Base-by-base conservation (phyloP, 1,140 invertebrate genomes). In the Arion vulgaris region DNA sequence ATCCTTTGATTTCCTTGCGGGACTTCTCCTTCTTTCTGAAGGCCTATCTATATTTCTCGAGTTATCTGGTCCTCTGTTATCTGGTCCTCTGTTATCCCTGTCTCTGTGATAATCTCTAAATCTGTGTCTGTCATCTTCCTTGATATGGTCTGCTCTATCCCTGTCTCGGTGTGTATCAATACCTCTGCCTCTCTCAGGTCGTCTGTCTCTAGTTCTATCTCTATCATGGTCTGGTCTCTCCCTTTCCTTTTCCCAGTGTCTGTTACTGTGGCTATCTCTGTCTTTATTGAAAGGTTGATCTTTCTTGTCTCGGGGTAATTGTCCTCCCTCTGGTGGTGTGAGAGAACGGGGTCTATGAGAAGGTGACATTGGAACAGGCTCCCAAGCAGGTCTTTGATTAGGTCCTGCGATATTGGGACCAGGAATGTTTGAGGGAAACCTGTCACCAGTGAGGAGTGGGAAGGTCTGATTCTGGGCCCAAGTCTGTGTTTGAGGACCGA, bases 191-290 rank as follows among this genome's bases (percentile, higher is more conserved):
- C 76, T 79, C 0, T 79, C 76, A 32, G 34, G 13, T 4, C 76
- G 51, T 32, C 76, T 79, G 38, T 66, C 51, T 38, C 57, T 62
- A 26, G 7, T 34, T 68, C 76, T 62, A 23, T 79, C 76, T 36
- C 41, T 68, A 7, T 79, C 57, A 0, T 36, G 36, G 23, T 76
- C 51, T 76, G 45, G 32, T 53, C 45, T 66, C 36, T 68, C 76
- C 19, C 76, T 79, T 23, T 79, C 76, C 32, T 36, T 80, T 34
- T 80, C 68, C 78, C 62, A 80, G 26, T 69, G 76, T 66, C 76
- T 78, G 5, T 32, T 39, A 41, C 7, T 49, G 28, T 49, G 26
- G 41, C 23, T 51, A 34, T 80, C 78, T 62, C 78, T 80, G 78
- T 49, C 38, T 39, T 73, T 49, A n/a, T 73, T 73, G 28, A 5